Base-by-base conservation (phyloP, 2,797 vertebrate species). In the Bovichtus variegatus region DNA sequence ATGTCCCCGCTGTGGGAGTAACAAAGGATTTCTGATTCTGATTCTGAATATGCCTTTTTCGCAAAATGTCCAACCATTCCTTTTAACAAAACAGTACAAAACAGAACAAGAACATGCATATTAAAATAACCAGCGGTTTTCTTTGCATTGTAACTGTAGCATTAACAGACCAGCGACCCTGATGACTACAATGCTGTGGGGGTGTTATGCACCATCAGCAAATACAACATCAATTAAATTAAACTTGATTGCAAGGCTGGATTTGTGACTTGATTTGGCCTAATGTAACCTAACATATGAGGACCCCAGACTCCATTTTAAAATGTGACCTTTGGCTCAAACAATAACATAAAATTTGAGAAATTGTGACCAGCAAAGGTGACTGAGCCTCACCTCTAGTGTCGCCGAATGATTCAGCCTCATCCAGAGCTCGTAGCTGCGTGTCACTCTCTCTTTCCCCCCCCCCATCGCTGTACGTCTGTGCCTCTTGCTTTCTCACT, bases 371-470 rank as follows among this genome's bases (percentile, higher is more conserved):
- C 64, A 60, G 43, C 31, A 9, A 73, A 55, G 31, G 36, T 74
- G 68, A 79, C 65, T 13, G 23, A 71, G 46, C 36, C 31, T 74
- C 65, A 80, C 63, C 31, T 51, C 58, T 63, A 74, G 21, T 57
- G 41, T 47, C 15, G 27, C 40, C 76, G 46, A 71, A 64, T 89
- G 81, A 90, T 64, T 89, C 78, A 89, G 63, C 43, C 40, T 81
- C 19, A 54, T 23, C 44, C 60, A 31, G 8, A 71, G 70, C 74
- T 41, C 44, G 10, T 40, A 71, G 53, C 53, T 68, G 34, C 46
- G 61, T 2, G 1, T 66, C 36, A 43, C 43, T 19, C 40, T 60
- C 58, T 29, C n/a, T 31, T n/a, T 3, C 49, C 27, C 25, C 3
- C 49, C 27, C 25, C 18, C 3, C 53, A 23, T 29, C 10, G 62